phyloP scores from a whole-genome alignment of 2,113 vertebrate species.

The Silurus glanis region DNA sequence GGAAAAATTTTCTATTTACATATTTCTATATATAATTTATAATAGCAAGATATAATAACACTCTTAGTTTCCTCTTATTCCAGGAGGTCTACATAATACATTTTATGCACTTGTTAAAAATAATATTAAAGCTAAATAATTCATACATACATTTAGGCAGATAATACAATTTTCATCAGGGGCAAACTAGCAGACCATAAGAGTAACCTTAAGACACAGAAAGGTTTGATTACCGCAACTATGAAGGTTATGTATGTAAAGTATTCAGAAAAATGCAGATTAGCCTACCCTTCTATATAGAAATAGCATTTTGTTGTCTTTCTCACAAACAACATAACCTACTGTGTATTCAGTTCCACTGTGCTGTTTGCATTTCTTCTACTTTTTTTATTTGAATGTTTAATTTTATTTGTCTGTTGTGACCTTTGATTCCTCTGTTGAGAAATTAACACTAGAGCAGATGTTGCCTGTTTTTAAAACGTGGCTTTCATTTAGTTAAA shows the following conservation, averaged over 20 bases:
- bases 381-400: not conserved
- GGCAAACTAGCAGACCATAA: not conserved
- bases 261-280: not conserved
- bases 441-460: slow-evolving; percentile 50
- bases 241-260: not conserved
- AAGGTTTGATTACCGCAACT: not conserved
- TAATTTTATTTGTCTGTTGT: slow-evolving; percentile 11
- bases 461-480: slow-evolving; percentile 49
- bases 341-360: not conserved
- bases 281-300: too few species aligned
- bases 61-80: not conserved
- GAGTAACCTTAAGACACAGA: not conserved
- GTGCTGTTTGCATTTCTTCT: not conserved
- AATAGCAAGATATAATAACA: not conserved
- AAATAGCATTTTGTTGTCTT: not conserved
- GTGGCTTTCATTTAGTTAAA: slow-evolving; percentile 44
- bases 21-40: too few species aligned
- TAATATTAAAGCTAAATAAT: not conserved
- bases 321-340: not conserved
- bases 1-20: too few species aligned
- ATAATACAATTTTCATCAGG: not conserved
- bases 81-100: not conserved
- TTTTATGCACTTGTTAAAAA: not conserved
- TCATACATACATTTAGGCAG: not conserved
- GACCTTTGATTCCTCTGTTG: slow-evolving; percentile 43